Base-by-base conservation (phyloP, 2,888 invertebrate genomes). In the Abscondita cerata region DNA sequence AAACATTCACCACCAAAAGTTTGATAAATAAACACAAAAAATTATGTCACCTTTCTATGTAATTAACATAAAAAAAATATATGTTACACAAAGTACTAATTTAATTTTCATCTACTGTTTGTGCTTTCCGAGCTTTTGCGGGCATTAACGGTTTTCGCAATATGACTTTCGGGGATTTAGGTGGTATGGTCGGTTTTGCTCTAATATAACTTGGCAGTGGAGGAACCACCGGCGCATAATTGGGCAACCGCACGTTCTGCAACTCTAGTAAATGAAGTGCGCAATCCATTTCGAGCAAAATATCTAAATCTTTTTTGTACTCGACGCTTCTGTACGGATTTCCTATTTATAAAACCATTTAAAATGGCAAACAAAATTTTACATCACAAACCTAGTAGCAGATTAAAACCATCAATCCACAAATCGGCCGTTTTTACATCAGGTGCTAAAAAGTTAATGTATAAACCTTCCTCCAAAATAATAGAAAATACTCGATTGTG, bases 361-460 rank as follows among this genome's bases (percentile, higher is more conserved):
- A n/a, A n/a, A n/a, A n/a, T n/a, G n/a, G n/a, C n/a, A n/a, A n/a
- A n/a, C n/a, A n/a, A n/a, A n/a, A n/a, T n/a, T 44, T n/a, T n/a
- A n/a, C n/a, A n/a, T 19, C 15, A 38, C 52, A 67, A 71, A 78
- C 78, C 75, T 66, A 73, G 66, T 20, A 80, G 62, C 51, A 79
- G 67, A 67, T 75, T 70, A 15, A 80, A 72, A 4, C 74, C 80
- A 55, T 76, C 76, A n/a, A 73, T 73, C 80, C 80, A 80, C 52
- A 75, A 72, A 46, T 72, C 70, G 9, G 78, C 76, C 1, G 67
- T 73, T 61, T 68, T 71, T 52, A 70, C 71, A 56, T 77, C 73
- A 56, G 74, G 68, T 0, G 78, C 78, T 20, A 78, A 68, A 59
- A 78, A 77, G 66, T 79, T 76, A n/a, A 77, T 70, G 15, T 69